Percentiles rank a stretch among this genome's conserved stretches.
Evolutionary conservation across 2,797 vertebrate species (phyloP).

Genomic region (Lutjanus campechanus): DNA sequence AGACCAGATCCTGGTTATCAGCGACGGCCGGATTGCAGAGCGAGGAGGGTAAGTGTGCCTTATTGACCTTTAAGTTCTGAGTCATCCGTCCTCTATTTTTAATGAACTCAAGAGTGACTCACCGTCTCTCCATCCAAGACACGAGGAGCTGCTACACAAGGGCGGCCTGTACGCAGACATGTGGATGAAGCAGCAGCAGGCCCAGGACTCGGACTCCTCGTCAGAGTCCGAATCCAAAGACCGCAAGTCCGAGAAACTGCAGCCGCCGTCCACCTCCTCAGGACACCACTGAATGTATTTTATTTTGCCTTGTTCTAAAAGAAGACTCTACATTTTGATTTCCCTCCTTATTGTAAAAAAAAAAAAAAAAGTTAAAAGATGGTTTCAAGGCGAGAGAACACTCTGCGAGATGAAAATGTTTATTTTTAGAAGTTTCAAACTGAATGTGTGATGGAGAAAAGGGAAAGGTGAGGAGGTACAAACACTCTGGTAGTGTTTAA

Average conservation of each 20-base stretch:
- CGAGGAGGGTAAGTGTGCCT: slow-evolving; percentile 88
- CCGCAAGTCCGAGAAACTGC: slow-evolving; percentile 86
- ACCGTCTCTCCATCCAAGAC: slow-evolving; percentile 78
- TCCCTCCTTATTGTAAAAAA: neutral
- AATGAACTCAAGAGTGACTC: neutral
- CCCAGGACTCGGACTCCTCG: slow-evolving; percentile 79
- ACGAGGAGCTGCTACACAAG: slow-evolving; percentile 91
- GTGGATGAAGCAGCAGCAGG: slow-evolving; percentile 93
- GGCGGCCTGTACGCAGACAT: slow-evolving; percentile 91
- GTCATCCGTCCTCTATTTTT: neutral
- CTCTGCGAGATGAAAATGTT: neutral
- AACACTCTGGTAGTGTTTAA: neutral
- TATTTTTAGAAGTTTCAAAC: slow-evolving; percentile 25
- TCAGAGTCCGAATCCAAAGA: slow-evolving; percentile 89
- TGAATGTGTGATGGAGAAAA: slow-evolving; percentile 24
- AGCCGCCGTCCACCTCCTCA: slow-evolving; percentile 72
- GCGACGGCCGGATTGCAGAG: slow-evolving; percentile 89
- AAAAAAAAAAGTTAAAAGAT: neutral
- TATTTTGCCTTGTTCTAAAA: slow-evolving; percentile 1
- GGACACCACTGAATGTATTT: slow-evolving; percentile 62
- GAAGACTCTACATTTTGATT: slow-evolving; percentile 7
- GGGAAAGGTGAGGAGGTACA: slow-evolving; percentile 15
- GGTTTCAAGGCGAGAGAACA: neutral
- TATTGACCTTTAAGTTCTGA: neutral
- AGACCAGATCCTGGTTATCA: slow-evolving; percentile 95